Percentiles rank a stretch among this genome's conserved stretches.
phyloP scores from a whole-genome alignment of 2,888 invertebrate genomes.

The Sarcophaga variegata region DNA sequence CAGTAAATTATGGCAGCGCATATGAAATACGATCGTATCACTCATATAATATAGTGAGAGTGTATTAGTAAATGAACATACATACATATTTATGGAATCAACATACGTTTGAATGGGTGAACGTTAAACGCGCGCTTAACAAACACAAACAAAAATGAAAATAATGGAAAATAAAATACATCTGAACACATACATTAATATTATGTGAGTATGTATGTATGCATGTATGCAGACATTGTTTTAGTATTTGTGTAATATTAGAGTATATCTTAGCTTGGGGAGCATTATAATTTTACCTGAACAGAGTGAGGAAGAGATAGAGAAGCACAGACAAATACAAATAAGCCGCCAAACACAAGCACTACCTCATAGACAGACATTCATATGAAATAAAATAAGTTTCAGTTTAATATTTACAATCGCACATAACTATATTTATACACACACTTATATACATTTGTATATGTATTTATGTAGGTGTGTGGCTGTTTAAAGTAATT shows the following conservation, averaged over 20 bases:
- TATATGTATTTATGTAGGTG: background rate
- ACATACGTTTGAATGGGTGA: background rate
- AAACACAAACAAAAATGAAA: conserved; percentile 21
- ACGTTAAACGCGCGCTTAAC: conserved; percentile 18
- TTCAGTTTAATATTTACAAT: too few relatives aligned
- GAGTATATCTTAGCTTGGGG: conserved; percentile 12
- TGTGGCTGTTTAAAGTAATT: too few relatives aligned
- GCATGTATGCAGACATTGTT: too few relatives aligned
- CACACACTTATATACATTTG: background rate
- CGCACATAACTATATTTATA: background rate
- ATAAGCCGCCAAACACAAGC: background rate
- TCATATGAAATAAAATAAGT: too few relatives aligned
- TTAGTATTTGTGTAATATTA: background rate
- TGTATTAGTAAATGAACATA: background rate
- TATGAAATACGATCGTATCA: conserved; percentile 9
- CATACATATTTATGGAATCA: too few relatives aligned
- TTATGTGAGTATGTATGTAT: too few relatives aligned
- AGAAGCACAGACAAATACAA: background rate
- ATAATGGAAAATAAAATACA: conserved; percentile 3
- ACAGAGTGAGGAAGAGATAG: too few relatives aligned
- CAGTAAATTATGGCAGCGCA: conserved; percentile 40
- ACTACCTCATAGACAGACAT: too few relatives aligned
- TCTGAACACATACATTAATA: too few relatives aligned
- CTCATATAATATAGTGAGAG: background rate
- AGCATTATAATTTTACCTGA: conserved; percentile 40